Conservation (phyloP, 2,113 vertebrate species). For the Otis tarda region DNA sequence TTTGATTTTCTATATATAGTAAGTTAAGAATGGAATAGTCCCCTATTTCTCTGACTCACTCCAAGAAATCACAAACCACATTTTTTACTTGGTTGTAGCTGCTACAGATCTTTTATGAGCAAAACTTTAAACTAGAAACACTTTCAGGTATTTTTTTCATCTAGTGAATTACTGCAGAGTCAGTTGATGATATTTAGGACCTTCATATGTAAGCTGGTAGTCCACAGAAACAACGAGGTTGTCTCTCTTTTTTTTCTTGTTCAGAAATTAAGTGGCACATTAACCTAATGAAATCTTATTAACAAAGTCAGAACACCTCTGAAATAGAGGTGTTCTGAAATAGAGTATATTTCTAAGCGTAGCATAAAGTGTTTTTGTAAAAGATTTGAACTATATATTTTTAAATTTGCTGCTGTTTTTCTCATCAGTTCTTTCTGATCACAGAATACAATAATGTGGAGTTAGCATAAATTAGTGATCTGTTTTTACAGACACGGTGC, state of each 20-base stretch:
- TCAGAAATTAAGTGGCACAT: not conserved
- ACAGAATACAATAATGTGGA: not conserved
- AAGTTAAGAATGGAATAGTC: not conserved
- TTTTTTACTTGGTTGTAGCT: not conserved
- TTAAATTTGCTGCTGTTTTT: not conserved
- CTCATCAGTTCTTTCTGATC: not conserved
- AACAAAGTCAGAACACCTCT: not conserved
- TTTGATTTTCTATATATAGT: not conserved
- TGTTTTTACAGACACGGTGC: not conserved
- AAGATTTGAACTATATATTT: not conserved
- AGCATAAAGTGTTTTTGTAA: not conserved
- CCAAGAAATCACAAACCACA: not conserved
- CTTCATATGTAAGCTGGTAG: not conserved
- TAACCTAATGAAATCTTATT: not conserved
- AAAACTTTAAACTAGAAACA: not conserved
- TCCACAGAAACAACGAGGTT: not conserved
- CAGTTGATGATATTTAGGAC: not conserved
- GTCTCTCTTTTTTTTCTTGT: not conserved
- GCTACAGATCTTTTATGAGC: not conserved
- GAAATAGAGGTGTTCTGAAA: not conserved
- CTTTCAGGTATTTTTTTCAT: not conserved
- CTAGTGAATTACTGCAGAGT: not conserved
- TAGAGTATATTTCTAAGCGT: not conserved
- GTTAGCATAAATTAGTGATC: not conserved
- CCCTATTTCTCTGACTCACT: not conserved